Percentiles rank a stretch among this genome's conserved stretches.
phyloP scores from a whole-genome alignment of 1,140 invertebrate genomes.

The Streblospio benedicti region DNA sequence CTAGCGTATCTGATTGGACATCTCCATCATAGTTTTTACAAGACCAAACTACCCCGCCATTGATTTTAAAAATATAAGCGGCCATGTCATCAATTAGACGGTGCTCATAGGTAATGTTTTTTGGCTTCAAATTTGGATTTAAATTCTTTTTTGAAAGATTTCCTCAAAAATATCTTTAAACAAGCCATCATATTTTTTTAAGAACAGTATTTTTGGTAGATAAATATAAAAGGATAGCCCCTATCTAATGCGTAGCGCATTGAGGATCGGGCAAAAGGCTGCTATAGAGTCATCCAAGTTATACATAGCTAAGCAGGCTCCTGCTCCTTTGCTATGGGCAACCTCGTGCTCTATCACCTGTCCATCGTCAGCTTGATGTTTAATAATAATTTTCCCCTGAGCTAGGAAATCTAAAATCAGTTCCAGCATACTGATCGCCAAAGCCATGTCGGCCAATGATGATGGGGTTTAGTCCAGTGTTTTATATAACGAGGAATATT shows the following conservation, averaged over 20 bases:
- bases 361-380: too few relatives aligned
- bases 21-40: constrained; percentile 98
- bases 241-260: constrained; percentile 76
- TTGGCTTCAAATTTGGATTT: constrained; percentile 69
- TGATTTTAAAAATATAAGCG: constrained; percentile 87
- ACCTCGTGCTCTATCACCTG: too few relatives aligned
- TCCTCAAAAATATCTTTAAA: constrained; percentile 97
- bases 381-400: too few relatives aligned
- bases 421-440: too few relatives aligned
- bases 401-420: too few relatives aligned
- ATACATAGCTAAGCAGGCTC: too few relatives aligned
- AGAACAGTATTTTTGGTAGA: constrained; percentile 95
- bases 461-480: too few relatives aligned
- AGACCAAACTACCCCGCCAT: constrained; percentile 94
- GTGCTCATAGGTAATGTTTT: constrained; percentile 90
- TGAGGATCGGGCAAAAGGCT: too few relatives aligned
- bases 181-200: constrained; percentile 92
- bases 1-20: constrained; percentile 89
- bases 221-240: constrained; percentile 76
- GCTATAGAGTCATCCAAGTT: too few relatives aligned
- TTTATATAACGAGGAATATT: too few relatives aligned
- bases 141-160: constrained; percentile 81
- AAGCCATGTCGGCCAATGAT: too few relatives aligned
- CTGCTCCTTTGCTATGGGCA: too few relatives aligned
- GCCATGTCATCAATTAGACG: constrained; percentile 96